Percentiles rank a stretch among this genome's conserved stretches.
phyloP scores from a whole-genome alignment of 2,113 vertebrate genomes.

The Hippoglossus stenolepis region DNA sequence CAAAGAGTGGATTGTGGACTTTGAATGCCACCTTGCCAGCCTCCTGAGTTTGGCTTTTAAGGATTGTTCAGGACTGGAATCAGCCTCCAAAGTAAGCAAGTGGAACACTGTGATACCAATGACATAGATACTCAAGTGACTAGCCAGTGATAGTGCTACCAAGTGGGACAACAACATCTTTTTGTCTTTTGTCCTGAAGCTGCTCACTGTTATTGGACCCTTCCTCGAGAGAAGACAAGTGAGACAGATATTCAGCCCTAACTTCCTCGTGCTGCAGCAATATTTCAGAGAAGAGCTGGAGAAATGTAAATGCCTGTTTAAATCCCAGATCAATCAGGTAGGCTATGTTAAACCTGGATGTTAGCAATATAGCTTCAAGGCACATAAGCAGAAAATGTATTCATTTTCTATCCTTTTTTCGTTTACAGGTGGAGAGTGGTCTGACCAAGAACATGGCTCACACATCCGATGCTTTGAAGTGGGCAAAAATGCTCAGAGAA shows the following conservation, averaged over 20 bases:
- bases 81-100: conserved; percentile 83
- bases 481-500: conserved; percentile 83
- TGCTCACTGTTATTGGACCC: conserved; percentile 83
- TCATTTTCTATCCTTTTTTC: conserved; percentile 7
- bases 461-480: conserved; percentile 84
- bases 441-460: conserved; percentile 84
- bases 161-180: background rate
- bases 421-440: conserved; percentile 72
- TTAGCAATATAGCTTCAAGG: background rate
- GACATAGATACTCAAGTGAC: background rate
- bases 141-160: background rate
- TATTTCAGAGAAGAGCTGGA: conserved; percentile 83
- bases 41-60: conserved; percentile 83
- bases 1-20: conserved; percentile 80
- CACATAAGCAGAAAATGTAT: background rate
- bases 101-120: background rate
- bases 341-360: background rate
- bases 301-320: conserved; percentile 79
- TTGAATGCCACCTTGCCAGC: conserved; percentile 81
- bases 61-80: conserved; percentile 85
- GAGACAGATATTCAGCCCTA: conserved; percentile 83
- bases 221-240: conserved; percentile 85
- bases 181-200: conserved; percentile 67
- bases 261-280: conserved; percentile 79
- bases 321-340: conserved; percentile 82